Evolutionary conservation across 2,113 vertebrate species (phyloP).

Genomic region (Morone chrysops): DNA sequence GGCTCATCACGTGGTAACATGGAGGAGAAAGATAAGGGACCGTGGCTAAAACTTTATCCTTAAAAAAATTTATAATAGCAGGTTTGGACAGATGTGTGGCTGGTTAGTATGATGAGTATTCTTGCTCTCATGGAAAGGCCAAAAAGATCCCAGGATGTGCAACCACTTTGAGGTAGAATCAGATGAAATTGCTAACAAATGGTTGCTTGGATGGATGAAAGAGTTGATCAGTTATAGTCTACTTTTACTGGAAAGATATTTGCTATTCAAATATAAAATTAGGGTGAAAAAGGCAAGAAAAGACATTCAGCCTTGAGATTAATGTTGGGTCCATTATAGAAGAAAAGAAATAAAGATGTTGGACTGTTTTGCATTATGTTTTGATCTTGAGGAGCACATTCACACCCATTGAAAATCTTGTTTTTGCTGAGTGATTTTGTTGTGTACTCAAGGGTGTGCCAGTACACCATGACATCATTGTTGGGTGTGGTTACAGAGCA

Average conservation of each 20-base stretch:
- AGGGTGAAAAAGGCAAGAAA: background rate
- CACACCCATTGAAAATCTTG: background rate
- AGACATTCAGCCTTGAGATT: background rate
- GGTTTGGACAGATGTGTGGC: constrained; percentile 17
- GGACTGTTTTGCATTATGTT: background rate
- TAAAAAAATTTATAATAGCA: background rate
- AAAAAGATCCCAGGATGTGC: background rate
- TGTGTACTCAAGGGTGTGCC: background rate
- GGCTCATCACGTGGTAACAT: background rate
- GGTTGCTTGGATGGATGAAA: background rate
- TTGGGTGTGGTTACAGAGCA: background rate
- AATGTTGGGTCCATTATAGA: background rate
- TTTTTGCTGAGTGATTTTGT: background rate
- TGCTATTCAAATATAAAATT: no score
- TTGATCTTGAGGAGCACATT: background rate
- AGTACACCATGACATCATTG: background rate
- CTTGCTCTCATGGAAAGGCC: background rate
- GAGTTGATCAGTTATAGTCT: background rate
- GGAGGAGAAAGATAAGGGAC: background rate
- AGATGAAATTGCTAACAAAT: background rate
- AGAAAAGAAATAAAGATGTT: background rate
- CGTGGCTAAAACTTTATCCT: background rate
- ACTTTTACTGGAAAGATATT: background rate
- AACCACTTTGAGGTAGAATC: background rate
- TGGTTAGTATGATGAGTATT: background rate